Evolutionary conservation across 2,888 invertebrate species (phyloP), one percentile per base, ranked within the genome.

Genomic region (Hipparchia sbordonii): DNA sequence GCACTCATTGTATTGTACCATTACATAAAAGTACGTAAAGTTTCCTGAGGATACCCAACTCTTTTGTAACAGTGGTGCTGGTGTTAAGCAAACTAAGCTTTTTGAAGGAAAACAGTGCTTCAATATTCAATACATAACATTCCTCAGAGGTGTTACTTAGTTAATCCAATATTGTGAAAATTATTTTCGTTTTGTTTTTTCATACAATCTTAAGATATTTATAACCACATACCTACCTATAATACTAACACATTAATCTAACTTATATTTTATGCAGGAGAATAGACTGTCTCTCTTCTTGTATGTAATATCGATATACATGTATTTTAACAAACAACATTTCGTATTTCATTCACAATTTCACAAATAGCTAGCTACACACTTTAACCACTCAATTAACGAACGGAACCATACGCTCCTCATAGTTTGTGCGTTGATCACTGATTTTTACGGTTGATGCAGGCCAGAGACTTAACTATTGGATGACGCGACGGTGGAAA

Each of bases 281-380:
- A 57, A 76, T 65, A 72, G 45, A 60, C 68, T 65, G 57, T 73
- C 56, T 73, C 67, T 73, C 71, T 74, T 72, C 72, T 46, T 74
- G 71, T 72, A 61, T 68, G 69, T 66, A 74, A 73, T 72, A 59
- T 76, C 72, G 72, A 74, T 74, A 73, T 68, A 69, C 65, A 75
- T 71, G 9, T 75, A 74, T 70, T 73, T 72, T 88, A 91, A 92
- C 91, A 91, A 90, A 82, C 88, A 92, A 91, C 91, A 92, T 89
- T 89, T 86, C 84, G 83, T 85, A 82, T 84, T 87, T 87, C 84
- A 87, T 89, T 87, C 89, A 92, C 88, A 90, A 87, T 84, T 89
- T 89, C 89, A 90, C 91, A 90, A 87, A 86, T 83, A 85, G 39
- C 89, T 91, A 90, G 84, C 89, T 91, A 90, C 83, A 85, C 85